phyloP scores from a whole-genome alignment of 2,113 vertebrate genomes.

The Cynopterus brachyotis region DNA sequence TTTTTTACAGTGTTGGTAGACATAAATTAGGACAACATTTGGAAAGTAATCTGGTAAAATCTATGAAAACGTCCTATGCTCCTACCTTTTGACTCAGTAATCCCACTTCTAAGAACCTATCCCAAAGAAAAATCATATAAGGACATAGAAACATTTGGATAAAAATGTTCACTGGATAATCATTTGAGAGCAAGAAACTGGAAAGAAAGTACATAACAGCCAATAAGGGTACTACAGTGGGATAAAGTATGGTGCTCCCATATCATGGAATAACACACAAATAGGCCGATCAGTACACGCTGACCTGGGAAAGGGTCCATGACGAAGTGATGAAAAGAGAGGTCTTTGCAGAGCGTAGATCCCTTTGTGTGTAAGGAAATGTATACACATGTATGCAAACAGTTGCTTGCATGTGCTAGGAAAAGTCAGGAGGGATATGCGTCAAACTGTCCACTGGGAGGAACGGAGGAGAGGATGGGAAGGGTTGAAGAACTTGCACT shows the following conservation, averaged over 20 bases:
- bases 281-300: not conserved
- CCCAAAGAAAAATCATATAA: not conserved
- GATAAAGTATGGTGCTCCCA: rapidly evolving
- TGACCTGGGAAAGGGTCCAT: not conserved
- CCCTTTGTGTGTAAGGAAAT: not conserved
- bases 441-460: not conserved
- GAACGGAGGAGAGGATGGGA: not conserved
- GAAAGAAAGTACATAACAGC: not conserved
- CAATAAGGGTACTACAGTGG: not conserved
- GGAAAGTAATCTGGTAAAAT: constrained; percentile 12
- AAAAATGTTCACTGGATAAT: not conserved
- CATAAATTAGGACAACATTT: not conserved
- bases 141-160: not conserved
- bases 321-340: not conserved
- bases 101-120: not conserved
- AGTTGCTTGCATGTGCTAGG: not conserved
- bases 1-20: not conserved
- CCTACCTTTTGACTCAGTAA: not conserved
- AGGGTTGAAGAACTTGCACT: not conserved
- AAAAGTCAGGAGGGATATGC: not conserved
- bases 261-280: not conserved
- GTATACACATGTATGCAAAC: too few species aligned
- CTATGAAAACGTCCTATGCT: not conserved
- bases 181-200: not conserved
- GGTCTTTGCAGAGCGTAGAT: not conserved